A percentile compares a stretch with the other conserved stretches of the same genome.
These are phyloP conservation scores for Ameiurus melas DNA, from an alignment of 2,113 vertebrate species.

Conservation along the genomic window DNA sequence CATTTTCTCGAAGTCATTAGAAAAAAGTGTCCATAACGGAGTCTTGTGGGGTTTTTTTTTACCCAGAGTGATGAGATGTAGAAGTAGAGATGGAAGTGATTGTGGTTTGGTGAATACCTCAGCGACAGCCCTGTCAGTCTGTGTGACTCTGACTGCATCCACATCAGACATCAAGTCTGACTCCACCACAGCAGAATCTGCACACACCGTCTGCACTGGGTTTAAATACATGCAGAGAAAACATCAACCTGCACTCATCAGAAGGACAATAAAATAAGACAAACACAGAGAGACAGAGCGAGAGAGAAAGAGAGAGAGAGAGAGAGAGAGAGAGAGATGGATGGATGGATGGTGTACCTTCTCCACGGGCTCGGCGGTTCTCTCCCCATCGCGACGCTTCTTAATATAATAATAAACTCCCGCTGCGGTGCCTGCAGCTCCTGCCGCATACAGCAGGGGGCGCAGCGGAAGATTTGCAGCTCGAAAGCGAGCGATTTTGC, in stretches of 20 bases:
- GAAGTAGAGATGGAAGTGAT: background rate
- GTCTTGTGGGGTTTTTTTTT: background rate
- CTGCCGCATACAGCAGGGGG: constrained; percentile 1
- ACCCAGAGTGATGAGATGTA: background rate
- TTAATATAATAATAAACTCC: background rate
- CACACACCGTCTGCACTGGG: background rate
- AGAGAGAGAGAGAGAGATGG: too few relatives aligned
- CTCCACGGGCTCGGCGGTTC: background rate
- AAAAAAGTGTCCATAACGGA: background rate
- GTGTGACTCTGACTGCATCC: background rate
- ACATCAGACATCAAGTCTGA: background rate
- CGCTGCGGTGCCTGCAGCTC: background rate
- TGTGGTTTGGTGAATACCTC: constrained; percentile 8
- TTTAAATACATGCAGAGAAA: background rate
- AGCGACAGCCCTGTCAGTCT: background rate
- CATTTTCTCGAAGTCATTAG: too few relatives aligned
- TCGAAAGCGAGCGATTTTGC: background rate
- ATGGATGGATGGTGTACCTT: background rate
- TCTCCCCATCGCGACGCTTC: background rate
- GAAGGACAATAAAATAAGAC: too few relatives aligned
- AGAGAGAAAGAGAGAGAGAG: too few relatives aligned
- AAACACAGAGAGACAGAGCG: too few relatives aligned
- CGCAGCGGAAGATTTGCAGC: background rate
- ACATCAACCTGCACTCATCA: too few relatives aligned
- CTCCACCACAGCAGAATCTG: background rate